A percentile compares a stretch with the other conserved stretches of the same genome.
Evolutionary conservation across 2,888 invertebrate genomes (phyloP).

Genomic region (Erannis defoliaria): DNA sequence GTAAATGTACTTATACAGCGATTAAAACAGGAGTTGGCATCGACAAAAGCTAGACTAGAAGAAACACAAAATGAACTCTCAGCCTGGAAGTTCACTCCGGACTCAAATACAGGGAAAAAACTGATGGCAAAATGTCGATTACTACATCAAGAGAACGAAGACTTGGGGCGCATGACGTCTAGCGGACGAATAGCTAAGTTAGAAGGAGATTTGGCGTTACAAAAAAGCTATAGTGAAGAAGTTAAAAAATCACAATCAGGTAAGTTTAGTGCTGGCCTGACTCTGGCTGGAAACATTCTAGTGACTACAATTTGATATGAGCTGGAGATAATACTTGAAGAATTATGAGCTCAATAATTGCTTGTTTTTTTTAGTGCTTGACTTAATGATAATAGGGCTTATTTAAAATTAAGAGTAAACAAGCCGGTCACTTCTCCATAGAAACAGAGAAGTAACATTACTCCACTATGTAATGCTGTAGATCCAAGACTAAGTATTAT

Average conservation of each 20-base stretch:
- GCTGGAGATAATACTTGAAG: too few species aligned
- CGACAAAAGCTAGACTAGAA: conserved; percentile 96
- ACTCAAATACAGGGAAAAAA: conserved; percentile 98
- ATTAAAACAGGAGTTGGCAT: conserved; percentile 95
- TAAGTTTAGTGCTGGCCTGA: conserved; percentile 63
- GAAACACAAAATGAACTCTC: conserved; percentile 99
- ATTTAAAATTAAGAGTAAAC: too few species aligned
- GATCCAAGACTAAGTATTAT: too few species aligned
- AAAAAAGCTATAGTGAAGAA: conserved; percentile 98
- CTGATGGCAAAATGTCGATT: conserved; percentile 98
- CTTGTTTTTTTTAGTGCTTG: too few species aligned
- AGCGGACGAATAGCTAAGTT: conserved; percentile 97
- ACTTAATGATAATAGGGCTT: too few species aligned
- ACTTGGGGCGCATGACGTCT: conserved; percentile 97
- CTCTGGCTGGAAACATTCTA: neutral
- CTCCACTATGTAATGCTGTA: too few species aligned
- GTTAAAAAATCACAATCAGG: conserved; percentile 98
- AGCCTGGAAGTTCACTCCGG: conserved; percentile 99
- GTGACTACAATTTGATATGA: neutral
- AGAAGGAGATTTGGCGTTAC: conserved; percentile 97
- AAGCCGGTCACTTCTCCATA: too few species aligned
- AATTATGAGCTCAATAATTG: too few species aligned
- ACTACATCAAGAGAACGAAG: conserved; percentile 98
- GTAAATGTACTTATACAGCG: conserved; percentile 97
- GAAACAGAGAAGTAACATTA: too few species aligned